These are phyloP conservation scores for Mythimna albipuncta DNA, from an alignment of 2,888 invertebrate species.

Conservation along the genomic window DNA sequence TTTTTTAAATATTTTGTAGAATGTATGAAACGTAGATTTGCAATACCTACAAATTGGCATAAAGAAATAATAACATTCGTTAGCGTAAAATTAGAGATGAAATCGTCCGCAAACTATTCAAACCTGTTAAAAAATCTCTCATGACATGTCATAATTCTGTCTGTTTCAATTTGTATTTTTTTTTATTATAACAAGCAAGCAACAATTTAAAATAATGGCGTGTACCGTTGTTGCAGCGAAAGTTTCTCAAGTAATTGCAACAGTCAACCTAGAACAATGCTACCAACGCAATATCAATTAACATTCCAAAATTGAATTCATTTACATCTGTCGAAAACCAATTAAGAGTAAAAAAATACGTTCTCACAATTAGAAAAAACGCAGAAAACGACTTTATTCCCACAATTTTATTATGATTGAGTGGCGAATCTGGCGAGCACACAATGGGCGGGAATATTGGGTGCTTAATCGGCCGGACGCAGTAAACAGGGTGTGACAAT, in stretches of 20 bases:
- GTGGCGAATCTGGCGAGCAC: slow-evolving; percentile 80
- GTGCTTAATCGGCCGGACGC: slow-evolving; percentile 83
- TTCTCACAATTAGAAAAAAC: slow-evolving; percentile 83
- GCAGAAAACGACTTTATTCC: slow-evolving; percentile 80
- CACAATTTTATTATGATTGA: slow-evolving; percentile 85
- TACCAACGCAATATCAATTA: slow-evolving; percentile 67
- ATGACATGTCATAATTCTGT: slow-evolving; percentile 30
- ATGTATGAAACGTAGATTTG: neutral
- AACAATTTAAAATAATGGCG: slow-evolving; percentile 30
- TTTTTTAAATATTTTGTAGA: neutral
- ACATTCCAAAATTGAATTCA: slow-evolving; percentile 74
- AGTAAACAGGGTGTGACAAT: slow-evolving; percentile 81
- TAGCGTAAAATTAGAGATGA: slow-evolving; percentile 4
- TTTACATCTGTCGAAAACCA: slow-evolving; percentile 77
- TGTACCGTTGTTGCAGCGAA: slow-evolving; percentile 42
- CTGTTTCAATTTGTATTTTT: slow-evolving; percentile 38
- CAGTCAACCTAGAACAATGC: slow-evolving; percentile 67
- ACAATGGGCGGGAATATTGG: slow-evolving; percentile 82
- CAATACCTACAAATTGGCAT: neutral
- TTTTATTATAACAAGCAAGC: slow-evolving; percentile 31
- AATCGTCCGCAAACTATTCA: neutral
- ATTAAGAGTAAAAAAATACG: slow-evolving; percentile 73
- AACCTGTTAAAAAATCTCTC: slow-evolving; percentile 12
- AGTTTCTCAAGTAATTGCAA: slow-evolving; percentile 59
- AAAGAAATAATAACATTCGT: slow-evolving; percentile 9